Evolutionary conservation across 2,888 invertebrate species (phyloP).

Genomic region (Hirtodrosophila trivittata): DNA sequence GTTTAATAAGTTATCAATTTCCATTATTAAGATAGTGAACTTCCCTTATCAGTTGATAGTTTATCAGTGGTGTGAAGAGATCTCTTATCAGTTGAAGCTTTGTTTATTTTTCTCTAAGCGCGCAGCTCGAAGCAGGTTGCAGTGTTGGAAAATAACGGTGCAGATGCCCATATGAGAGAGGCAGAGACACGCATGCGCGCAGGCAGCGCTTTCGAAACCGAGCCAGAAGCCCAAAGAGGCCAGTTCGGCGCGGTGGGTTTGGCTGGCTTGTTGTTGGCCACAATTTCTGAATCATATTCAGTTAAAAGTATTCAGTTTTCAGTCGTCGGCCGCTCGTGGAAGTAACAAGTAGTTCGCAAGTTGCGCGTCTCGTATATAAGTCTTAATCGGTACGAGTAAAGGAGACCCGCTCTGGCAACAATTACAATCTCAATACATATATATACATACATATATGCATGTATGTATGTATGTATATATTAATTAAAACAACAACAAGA

Average conservation of each 20-base stretch:
- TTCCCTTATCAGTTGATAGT: no score
- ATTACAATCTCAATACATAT: slow-evolving; percentile 37
- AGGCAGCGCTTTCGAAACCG: slow-evolving; percentile 58
- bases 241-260: slow-evolving; percentile 35
- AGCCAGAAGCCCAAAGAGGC: slow-evolving; percentile 54
- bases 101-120: neutral
- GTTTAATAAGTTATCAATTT: no score
- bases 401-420: slow-evolving; percentile 45
- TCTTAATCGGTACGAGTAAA: slow-evolving; percentile 45
- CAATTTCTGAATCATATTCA: slow-evolving; percentile 59
- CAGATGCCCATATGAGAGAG: slow-evolving; percentile 37
- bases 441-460: slow-evolving; percentile 17
- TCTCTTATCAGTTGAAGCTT: slow-evolving; percentile 21
- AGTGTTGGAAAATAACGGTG: slow-evolving; percentile 37
- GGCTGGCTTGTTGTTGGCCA: slow-evolving; percentile 38
- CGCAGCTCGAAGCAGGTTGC: slow-evolving; percentile 1
- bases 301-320: slow-evolving; percentile 30
- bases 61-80: no score
- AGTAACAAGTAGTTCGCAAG: slow-evolving; percentile 56
- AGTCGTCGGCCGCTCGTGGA: slow-evolving; percentile 59
- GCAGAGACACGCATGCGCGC: slow-evolving; percentile 35
- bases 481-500: slow-evolving; percentile 25
- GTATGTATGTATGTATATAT: slow-evolving; percentile 9
- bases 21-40: no score
- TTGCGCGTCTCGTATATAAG: slow-evolving; percentile 41